Percentiles rank a stretch among this genome's conserved stretches.
Conservation (phyloP, 1,140 invertebrate species). For the Polyergus mexicanus region DNA sequence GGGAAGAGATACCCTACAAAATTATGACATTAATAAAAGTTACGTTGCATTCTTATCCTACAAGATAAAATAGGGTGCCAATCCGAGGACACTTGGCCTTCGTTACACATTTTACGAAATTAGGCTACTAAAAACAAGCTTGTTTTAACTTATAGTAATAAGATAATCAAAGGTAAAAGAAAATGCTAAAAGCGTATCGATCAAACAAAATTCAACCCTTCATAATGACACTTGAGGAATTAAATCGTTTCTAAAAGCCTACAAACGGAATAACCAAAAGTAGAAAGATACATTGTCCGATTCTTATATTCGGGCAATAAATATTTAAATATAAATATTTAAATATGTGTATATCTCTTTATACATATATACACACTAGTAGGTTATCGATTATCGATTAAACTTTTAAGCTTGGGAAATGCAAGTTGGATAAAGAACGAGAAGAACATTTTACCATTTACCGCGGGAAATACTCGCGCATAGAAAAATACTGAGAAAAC, state of each 20-base stretch:
- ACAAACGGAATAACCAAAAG: neutral
- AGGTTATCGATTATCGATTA: slow-evolving; percentile 12
- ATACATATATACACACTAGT: neutral
- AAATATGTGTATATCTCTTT: neutral
- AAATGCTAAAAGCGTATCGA: slow-evolving; percentile 26
- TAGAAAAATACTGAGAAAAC: slow-evolving; percentile 6
- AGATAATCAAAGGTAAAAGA: neutral
- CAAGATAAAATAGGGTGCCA: neutral
- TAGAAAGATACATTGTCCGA: neutral
- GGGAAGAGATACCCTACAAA: neutral
- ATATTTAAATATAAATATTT: neutral
- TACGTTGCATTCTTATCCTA: slow-evolving; percentile 16
- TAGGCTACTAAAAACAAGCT: neutral
- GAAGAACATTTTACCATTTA: slow-evolving; percentile 15
- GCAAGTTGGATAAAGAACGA: neutral
- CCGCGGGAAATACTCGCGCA: neutral
- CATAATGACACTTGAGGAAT: neutral
- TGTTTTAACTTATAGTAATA: neutral
- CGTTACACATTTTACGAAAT: neutral
- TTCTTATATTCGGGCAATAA: neutral
- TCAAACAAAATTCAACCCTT: slow-evolving; percentile 17
- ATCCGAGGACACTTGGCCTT: neutral
- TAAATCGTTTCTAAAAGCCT: neutral
- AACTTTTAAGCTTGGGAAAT: neutral
- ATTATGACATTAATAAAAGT: neutral